Evolutionary conservation across 1,140 invertebrate species (phyloP).

Genomic region (Heterodera carotae): DNA sequence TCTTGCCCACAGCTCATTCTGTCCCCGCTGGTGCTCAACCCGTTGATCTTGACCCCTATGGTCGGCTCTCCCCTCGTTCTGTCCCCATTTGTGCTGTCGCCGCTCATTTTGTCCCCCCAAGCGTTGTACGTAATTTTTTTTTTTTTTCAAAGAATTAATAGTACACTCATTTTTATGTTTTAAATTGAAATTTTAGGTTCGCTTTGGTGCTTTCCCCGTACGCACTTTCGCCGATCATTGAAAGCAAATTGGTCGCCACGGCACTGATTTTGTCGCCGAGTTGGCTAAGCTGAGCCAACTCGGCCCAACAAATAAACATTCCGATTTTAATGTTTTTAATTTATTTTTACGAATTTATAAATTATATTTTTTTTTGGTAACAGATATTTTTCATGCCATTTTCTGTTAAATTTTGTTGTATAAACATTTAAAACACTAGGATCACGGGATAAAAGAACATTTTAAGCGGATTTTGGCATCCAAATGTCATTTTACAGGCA

Average conservation of each 20-base stretch:
- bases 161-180: no score
- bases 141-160: background rate
- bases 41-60: constrained; percentile 51
- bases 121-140: constrained; percentile 6
- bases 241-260: constrained; percentile 27
- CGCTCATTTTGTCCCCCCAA: constrained; percentile 30
- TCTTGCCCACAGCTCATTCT: constrained; percentile 45
- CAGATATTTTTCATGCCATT: no score
- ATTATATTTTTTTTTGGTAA: background rate
- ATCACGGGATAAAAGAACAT: no score
- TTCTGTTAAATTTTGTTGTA: background rate
- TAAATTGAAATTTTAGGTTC: background rate
- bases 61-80: constrained; percentile 42
- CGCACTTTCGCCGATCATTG: constrained; percentile 36
- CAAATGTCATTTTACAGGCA: no score
- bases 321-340: background rate
- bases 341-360: background rate
- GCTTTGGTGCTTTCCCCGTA: constrained; percentile 41
- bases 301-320: background rate
- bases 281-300: constrained; percentile 15
- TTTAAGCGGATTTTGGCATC: no score
- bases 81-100: constrained; percentile 38
- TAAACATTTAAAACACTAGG: no score
- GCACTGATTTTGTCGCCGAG: constrained; percentile 34
- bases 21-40: constrained; percentile 55